These are phyloP conservation scores for Netelia fuscicornis DNA, from an alignment of 2,888 invertebrate species.

Conservation along the genomic window DNA sequence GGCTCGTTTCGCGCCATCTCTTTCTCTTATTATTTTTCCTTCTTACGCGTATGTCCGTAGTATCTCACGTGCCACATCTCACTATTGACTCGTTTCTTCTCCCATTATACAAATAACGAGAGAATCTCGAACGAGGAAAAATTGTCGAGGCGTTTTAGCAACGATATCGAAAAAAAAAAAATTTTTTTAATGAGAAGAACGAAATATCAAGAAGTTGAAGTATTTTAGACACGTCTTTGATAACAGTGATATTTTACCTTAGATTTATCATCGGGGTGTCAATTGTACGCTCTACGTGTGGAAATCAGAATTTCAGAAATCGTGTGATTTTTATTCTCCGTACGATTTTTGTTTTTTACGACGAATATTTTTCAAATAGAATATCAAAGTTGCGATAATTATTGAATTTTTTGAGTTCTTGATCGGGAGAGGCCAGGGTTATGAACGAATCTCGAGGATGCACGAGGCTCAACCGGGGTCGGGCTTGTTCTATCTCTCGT, in stretches of 20 bases:
- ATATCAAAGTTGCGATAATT: not conserved
- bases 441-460: not conserved
- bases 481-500: not conserved
- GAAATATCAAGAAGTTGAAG: not conserved
- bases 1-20: slow-evolving; percentile 23
- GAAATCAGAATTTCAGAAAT: not conserved
- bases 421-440: not conserved
- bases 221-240: not conserved
- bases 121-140: not conserved
- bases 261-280: too few species aligned
- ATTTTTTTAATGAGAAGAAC: not conserved
- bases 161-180: not conserved
- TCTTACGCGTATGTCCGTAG: slow-evolving; percentile 18
- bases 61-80: slow-evolving; percentile 58
- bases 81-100: slow-evolving; percentile 37
- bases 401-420: not conserved
- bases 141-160: not conserved
- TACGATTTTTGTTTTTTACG: not conserved
- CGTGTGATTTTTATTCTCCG: too few species aligned
- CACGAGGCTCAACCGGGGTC: not conserved
- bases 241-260: too few species aligned
- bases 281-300: not conserved
- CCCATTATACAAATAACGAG: not conserved
- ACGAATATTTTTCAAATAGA: not conserved
- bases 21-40: slow-evolving; percentile 29